Evolutionary conservation across 2,113 vertebrate species (phyloP), one percentile per base, ranked within the genome.

Genomic region (Merops nubicus): DNA sequence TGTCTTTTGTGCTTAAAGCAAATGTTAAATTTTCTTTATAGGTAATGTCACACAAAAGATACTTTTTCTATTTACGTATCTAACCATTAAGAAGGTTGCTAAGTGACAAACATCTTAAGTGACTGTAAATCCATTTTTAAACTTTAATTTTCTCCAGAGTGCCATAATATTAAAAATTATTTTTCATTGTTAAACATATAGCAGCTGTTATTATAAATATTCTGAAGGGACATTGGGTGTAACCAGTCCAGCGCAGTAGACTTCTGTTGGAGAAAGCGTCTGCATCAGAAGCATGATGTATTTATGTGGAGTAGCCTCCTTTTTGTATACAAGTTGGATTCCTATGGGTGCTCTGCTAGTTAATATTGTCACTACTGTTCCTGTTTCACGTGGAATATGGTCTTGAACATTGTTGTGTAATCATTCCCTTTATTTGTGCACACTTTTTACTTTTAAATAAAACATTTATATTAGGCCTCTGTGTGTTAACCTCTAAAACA

Each of bases 371-470:
- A 90, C 92, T 88, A 80, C 51, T 92, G 3, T 96, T 95, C 90
- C 50, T 95, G 74, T 96, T 97, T 97, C 74, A 31, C 94, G 76
- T 87, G 93, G 93, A 97, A 94, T 92, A 85, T 77, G 91, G 82
- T 96, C 95, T 94, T 95, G 73, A 89, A 89, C 1, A 5, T 94
- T 84, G 83, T 96, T 96, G 93, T 95, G 57, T 97, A 96, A 95
- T 92, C 94, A 67, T 96, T 94, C 87, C 95, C 50, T 98, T 94
- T 97, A 96, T 98, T 97, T 98, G 97, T 98, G 93, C 96, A 97
- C 93, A 97, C 87, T 98, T 98, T 97, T 97, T 90, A 97, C 89
- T 97, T 97, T 97, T 90, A 97, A 98, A 98, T 98, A 98, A 98
- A 98, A 97, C 92, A 94, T 97, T 97, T 97, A 74, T 77, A 96